Evolutionary conservation across 2,113 vertebrate species (phyloP), one percentile per base, ranked within the genome.

Genomic region (Sorex fumeus): DNA sequence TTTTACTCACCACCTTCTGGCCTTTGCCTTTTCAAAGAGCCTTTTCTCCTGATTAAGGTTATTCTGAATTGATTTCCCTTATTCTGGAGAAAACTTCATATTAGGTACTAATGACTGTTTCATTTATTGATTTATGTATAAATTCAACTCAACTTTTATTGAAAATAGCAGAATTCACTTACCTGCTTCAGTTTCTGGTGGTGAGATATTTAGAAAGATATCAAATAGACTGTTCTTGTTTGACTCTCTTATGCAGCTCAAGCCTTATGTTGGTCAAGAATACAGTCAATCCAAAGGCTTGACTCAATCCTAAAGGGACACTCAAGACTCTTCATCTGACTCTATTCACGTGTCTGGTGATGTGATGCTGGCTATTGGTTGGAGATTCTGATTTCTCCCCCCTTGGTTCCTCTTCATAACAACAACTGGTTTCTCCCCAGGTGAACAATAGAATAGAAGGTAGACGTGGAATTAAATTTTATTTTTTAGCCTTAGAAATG

Each of bases 201-300:
- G 12, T 53, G 23, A 71, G 45, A 82, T 70, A 45, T 75, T 21
- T 7, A 66, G 32, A 77, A 43, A 27, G 47, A 18, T 5, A 36
- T 67, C 6, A 4, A 2, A 36, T 4, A 1, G 27, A 15, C 1
- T 18, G 30, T 66, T 85, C 47, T 71, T 19, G 6, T 2, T 21
- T 27, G 27, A 45, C 25, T 79, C 50, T 75, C 47, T 66, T 4
- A 15, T 36, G 18, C 3, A n/a, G 6, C 11, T 70, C 23, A 15
- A 36, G 9, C 40, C 10, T 45, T 69, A n/a, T 5, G 6, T 23
- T 57, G 6, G 3, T 30, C 0, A 0, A 2, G 12, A 1, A 3
- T 27, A 0, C 2, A 57, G 7, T 16, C 16, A 53, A 53, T n/a
- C 40, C 27, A 34, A 66, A 93, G 12, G 27, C 45, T 72, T 67